phyloP scores from a whole-genome alignment of 2,888 invertebrate species.

The Thereva unica region DNA sequence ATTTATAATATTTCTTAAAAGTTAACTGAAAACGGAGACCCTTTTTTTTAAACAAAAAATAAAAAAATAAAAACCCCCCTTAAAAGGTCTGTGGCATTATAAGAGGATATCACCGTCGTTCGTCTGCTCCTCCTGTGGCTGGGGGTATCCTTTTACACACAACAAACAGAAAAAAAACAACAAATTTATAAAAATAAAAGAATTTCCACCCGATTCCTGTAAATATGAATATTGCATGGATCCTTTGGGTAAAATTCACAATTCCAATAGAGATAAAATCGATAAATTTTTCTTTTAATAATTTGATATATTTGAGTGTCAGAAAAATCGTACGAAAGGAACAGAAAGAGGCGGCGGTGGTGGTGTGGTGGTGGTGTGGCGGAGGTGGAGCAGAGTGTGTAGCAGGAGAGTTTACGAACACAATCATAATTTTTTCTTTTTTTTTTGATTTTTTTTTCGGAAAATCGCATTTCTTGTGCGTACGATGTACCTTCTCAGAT shows the following conservation, averaged over 20 bases:
- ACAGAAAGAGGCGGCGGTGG: slow-evolving; percentile 19
- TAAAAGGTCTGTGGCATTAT: too few species aligned
- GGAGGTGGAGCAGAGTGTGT: slow-evolving; percentile 41
- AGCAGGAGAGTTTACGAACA: slow-evolving; percentile 2
- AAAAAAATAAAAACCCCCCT: too few species aligned
- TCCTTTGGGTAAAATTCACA: slow-evolving; percentile 36
- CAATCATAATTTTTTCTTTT: neutral
- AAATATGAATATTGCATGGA: slow-evolving; percentile 4
- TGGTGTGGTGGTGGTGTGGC: slow-evolving; percentile 15
- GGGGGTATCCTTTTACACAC: too few species aligned
- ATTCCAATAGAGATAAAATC: slow-evolving; percentile 40
- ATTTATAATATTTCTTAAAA: too few species aligned
- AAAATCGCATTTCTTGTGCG: slow-evolving; percentile 25
- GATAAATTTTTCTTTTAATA: slow-evolving; percentile 37
- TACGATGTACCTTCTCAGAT: neutral
- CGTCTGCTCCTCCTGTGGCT: too few species aligned
- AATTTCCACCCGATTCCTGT: too few species aligned
- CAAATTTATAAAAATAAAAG: too few species aligned
- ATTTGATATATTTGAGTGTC: slow-evolving; percentile 35
- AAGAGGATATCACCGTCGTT: too few species aligned
- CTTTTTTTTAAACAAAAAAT: too few species aligned
- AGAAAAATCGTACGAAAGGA: slow-evolving; percentile 31
- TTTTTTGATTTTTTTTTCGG: slow-evolving; percentile 6
- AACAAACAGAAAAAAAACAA: too few species aligned
- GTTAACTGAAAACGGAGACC: too few species aligned